Evolutionary conservation across 2,888 invertebrate species (phyloP).

Genomic region (Neoaliturus tenellus): DNA sequence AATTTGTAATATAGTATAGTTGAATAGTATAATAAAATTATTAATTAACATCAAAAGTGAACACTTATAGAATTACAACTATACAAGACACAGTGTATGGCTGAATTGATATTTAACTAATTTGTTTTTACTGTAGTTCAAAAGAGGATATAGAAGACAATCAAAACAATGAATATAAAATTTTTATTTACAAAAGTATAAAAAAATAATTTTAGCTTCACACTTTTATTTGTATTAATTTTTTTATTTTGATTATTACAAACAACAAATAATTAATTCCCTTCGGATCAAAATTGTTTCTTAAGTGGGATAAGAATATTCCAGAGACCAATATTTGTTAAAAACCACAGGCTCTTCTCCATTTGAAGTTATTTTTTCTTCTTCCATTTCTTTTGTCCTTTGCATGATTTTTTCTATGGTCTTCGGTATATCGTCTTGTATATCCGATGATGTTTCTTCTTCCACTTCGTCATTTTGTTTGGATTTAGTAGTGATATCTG

Average conservation of each 20-base stretch:
- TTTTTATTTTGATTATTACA: background rate
- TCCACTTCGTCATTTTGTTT: background rate
- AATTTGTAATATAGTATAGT: too few species aligned
- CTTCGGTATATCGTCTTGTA: conserved; percentile 6
- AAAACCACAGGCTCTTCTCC: conserved; percentile 25
- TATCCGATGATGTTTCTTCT: background rate
- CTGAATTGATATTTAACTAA: too few species aligned
- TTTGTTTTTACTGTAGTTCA: too few species aligned
- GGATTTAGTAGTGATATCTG: too few species aligned
- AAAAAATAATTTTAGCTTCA: background rate
- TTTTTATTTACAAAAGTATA: too few species aligned
- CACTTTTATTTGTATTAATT: background rate
- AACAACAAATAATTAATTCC: background rate
- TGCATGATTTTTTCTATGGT: conserved; percentile 46
- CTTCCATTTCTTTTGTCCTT: conserved; percentile 43
- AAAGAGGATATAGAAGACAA: too few species aligned
- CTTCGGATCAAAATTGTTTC: background rate
- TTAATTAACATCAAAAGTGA: too few species aligned
- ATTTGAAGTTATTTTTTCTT: conserved; percentile 13
- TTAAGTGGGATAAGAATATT: conserved; percentile 53
- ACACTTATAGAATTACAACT: too few species aligned
- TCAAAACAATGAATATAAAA: too few species aligned
- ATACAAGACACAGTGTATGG: too few species aligned
- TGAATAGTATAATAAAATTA: too few species aligned
- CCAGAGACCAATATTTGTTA: conserved; percentile 56